phyloP scores from a whole-genome alignment of 2,113 vertebrate species.

The Grallaria varia region DNA sequence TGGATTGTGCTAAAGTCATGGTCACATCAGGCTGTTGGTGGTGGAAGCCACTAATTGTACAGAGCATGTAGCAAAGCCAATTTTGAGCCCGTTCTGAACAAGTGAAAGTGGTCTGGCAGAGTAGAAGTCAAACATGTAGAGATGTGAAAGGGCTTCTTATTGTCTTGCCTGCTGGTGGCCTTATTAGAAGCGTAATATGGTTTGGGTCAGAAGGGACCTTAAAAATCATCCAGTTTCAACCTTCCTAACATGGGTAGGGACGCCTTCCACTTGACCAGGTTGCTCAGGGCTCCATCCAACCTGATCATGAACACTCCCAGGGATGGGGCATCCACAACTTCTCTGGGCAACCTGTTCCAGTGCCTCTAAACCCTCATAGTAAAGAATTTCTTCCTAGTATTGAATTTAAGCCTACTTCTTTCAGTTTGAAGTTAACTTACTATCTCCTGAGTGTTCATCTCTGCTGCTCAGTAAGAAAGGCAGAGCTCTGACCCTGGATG shows the following conservation, averaged over 20 bases:
- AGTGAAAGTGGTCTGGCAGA: not conserved
- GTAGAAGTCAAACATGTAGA: not conserved
- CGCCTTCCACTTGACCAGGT: not conserved
- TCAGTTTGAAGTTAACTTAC: not conserved
- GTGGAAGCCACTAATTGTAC: not conserved
- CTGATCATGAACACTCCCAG: not conserved
- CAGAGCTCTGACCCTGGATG: not conserved
- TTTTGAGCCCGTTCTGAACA: not conserved
- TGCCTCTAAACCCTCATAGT: not conserved
- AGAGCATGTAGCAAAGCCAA: rapidly evolving
- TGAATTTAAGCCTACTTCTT: not conserved
- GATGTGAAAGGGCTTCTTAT: not conserved
- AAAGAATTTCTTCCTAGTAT: not conserved
- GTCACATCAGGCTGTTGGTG: not conserved
- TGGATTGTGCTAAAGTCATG: not conserved
- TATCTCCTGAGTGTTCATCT: not conserved
- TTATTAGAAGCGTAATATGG: not conserved
- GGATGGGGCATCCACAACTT: not conserved
- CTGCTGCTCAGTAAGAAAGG: not conserved
- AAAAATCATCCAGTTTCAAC: too few relatives aligned
- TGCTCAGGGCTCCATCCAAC: not conserved
- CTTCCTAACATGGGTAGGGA: not conserved
- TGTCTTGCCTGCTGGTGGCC: not conserved
- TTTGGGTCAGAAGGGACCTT: not conserved
- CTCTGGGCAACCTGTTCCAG: not conserved